Evolutionary conservation across 2,113 vertebrate genomes (phyloP), one percentile per base, ranked within the genome.

Genomic region (Petrocephalus microphthalmus): DNA sequence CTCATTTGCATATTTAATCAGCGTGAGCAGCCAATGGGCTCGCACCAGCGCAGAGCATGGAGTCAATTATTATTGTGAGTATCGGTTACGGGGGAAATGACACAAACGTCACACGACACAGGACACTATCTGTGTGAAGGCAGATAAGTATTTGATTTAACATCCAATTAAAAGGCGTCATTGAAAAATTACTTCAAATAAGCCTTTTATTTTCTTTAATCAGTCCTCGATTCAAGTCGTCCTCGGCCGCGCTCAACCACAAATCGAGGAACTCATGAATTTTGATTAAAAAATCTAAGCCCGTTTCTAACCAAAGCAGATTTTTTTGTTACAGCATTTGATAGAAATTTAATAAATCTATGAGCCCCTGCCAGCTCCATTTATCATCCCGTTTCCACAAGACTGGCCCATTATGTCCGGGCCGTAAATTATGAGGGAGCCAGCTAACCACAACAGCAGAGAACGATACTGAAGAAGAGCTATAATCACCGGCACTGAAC

Each of bases 171-270:
- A 99, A 98, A 97, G 96, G 95, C 95, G 96, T 98, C 97, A 97
- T 97, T 99, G 97, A 99, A 99, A 98, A 98, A 99, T 98, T 97
- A 98, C 98, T 97, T 98, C 96, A 99, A 98, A 98, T 97, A 97
- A 97, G 96, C 95, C 97, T 95, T 96, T 97, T 96, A 96, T 97
- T 98, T 97, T 97, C 96, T 94, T 96, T 96, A 97, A 97, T 97
- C 97, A 97, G 96, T 96, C 95, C 96, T 97, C 96, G 96, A 97
- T 97, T 97, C 96, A 96, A 96, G 95, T 92, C 95, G 96, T 96
- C 96, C 96, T 94, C 94, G 92, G 95, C 95, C 94, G 94, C 95
- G 96, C 93, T 97, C 95, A 96, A 97, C 95, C 95, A 95, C 96
- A 93, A 95, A 96, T 95, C 93, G 92, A 89, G 95, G 94, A 67